These are phyloP conservation scores for Anthonomus grandis DNA, from an alignment of 1,140 invertebrate genomes.

Conservation along the genomic window DNA sequence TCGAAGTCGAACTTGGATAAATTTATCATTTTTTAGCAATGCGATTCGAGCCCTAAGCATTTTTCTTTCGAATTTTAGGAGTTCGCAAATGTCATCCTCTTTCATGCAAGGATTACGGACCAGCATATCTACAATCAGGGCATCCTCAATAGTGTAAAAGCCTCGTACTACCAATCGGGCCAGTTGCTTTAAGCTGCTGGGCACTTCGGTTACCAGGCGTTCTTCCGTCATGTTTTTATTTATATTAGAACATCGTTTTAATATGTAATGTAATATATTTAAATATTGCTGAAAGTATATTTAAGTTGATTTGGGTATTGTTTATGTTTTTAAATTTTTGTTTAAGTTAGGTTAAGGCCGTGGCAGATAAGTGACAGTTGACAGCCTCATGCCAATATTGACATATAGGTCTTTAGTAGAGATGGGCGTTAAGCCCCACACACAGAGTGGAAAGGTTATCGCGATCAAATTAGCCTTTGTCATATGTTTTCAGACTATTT, in stretches of 20 bases:
- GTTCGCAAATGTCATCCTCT: constrained; percentile 92
- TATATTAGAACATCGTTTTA: background rate
- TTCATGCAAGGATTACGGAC: constrained; percentile 96
- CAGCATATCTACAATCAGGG: constrained; percentile 91
- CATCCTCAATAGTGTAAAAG: constrained; percentile 92
- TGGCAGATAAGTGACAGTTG: no score
- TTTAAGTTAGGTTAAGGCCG: no score
- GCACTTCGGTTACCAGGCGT: constrained; percentile 73
- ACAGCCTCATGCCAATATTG: no score
- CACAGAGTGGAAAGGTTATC: no score
- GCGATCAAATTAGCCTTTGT: no score
- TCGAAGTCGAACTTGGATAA: constrained; percentile 86
- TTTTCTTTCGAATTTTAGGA: constrained; percentile 93
- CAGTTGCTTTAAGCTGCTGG: constrained; percentile 85
- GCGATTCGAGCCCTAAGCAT: constrained; percentile 85
- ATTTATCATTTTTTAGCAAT: constrained; percentile 87
- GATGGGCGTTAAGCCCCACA: no score
- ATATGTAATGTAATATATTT: no score
- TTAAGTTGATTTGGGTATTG: no score
- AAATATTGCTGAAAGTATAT: no score
- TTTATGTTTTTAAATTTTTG: no score
- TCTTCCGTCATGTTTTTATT: constrained; percentile 41
- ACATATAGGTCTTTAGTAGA: no score
- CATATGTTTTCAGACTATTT: no score
- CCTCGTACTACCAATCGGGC: constrained; percentile 85